Base-by-base conservation (phyloP, 2,888 invertebrate genomes). In the Drosophila mulleri region DNA sequence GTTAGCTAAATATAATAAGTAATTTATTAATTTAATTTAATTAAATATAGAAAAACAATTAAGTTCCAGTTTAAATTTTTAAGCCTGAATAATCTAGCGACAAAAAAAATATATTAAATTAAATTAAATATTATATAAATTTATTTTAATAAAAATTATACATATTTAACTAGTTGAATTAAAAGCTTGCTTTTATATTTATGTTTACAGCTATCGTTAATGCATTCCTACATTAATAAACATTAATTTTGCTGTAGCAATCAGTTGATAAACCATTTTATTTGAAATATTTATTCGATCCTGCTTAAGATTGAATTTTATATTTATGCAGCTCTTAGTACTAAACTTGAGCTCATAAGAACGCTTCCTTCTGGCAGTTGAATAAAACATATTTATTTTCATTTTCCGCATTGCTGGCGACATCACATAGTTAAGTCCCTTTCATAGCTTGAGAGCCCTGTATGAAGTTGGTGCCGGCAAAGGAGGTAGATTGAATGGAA, bases 351-450 rank as follows among this genome's bases (percentile, higher is more conserved):
- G 58, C 37, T 42, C 29, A 20, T 9, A 7, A 57, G 41, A 35
- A 62, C 35, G 62, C 61, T 67, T 56, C 67, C 71, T 48, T 45
- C 54, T 67, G 18, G 64, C 63, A 58, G 44, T 54, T 71, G 57
- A 71, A 45, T 37, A 67, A 58, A 54, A 41, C 47, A 71, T 69
- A 71, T 75, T 76, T 62, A 76, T 77, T 72, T 71, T 42, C 53
- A 71, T 67, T 58, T 65, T 59, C 54, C 69, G 47, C 69, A 14
- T 59, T 65, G 69, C 69, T 65, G 23, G 26, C 20, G 64, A 64
- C 53, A 41, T n/a, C 42, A 12, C 44, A 16, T 48, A 52, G 58
- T 67, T 48, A 60, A 39, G 18, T 67, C n/a, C 60, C 45, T 63
- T 63, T 63, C 64, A 71, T 42, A 50, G 57, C 63, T 32, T 48